These are phyloP conservation scores for Parauchenoglanis ngamensis DNA, from an alignment of 2,797 vertebrate genomes.

Conservation along the genomic window DNA sequence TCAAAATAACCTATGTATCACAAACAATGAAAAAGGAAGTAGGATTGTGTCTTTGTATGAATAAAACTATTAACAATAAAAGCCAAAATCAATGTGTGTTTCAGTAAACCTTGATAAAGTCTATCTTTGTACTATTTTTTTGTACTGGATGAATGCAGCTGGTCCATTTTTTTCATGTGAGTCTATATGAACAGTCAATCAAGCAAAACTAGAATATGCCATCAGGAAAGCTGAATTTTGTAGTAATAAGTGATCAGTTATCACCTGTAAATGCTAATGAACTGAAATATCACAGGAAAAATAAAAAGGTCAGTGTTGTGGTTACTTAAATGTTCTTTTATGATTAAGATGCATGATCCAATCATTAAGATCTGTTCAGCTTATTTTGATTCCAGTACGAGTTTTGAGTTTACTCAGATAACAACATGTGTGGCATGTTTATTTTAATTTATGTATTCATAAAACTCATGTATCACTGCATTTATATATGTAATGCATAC, in stretches of 20 bases:
- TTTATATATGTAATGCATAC: too few relatives aligned
- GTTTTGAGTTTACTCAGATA: too few relatives aligned
- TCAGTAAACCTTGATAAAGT: background rate
- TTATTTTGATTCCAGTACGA: too few relatives aligned
- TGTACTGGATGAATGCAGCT: background rate
- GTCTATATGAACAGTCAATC: background rate
- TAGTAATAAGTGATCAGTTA: conserved; percentile 28
- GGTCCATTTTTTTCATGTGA: background rate
- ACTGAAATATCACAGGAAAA: conserved; percentile 33
- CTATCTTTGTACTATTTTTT: background rate
- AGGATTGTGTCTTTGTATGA: background rate
- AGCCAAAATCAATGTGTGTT: background rate
- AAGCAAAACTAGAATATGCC: background rate
- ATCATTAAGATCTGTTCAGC: too few relatives aligned
- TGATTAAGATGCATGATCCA: too few relatives aligned
- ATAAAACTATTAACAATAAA: background rate
- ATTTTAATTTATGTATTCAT: too few relatives aligned
- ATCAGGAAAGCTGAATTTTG: background rate
- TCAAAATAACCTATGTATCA: background rate
- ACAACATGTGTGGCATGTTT: too few relatives aligned
- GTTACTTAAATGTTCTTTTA: too few relatives aligned
- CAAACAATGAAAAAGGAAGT: background rate
- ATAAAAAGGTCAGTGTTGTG: background rate
- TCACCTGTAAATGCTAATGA: conserved; percentile 20
- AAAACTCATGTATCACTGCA: too few relatives aligned